These are phyloP conservation scores for Zaprionus ghesquierei DNA, from an alignment of 1,140 invertebrate species.

Conservation along the genomic window DNA sequence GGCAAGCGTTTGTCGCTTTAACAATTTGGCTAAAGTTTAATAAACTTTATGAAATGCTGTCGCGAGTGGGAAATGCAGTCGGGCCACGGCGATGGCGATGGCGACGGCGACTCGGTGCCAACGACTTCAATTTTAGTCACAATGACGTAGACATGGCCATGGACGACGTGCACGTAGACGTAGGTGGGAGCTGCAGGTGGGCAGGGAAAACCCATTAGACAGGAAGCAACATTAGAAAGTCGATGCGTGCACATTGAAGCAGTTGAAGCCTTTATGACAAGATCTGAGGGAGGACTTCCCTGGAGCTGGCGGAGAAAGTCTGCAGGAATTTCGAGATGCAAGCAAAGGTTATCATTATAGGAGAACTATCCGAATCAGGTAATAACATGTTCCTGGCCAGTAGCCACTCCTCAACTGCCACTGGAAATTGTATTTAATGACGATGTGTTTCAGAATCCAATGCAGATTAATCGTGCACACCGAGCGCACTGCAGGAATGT, in stretches of 20 bases:
- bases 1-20: constrained; percentile 58
- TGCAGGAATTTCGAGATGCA: not conserved
- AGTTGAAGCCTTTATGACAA: too few species aligned
- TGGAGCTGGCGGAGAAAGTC: not conserved
- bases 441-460: constrained; percentile 10
- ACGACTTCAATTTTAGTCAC: constrained; percentile 57
- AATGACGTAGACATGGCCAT: constrained; percentile 20
- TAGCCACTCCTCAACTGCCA: not conserved
- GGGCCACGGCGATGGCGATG: not conserved
- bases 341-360: constrained; percentile 57
- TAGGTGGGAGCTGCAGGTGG: not conserved
- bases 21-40: constrained; percentile 80
- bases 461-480: constrained; percentile 54
- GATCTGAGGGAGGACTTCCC: too few species aligned
- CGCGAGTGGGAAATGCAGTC: constrained; percentile 76
- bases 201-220: constrained; percentile 10
- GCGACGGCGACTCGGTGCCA: constrained; percentile 21
- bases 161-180: constrained; percentile 23
- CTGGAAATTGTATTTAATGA: constrained; percentile 55
- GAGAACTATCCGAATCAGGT: constrained; percentile 36
- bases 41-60: constrained; percentile 80
- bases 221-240: constrained; percentile 42
- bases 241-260: constrained; percentile 3
- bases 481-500: constrained; percentile 24
- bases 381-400: constrained; percentile 48